Evolutionary conservation across 2,113 vertebrate genomes (phyloP).

Genomic region (Eurystomus gularis): DNA sequence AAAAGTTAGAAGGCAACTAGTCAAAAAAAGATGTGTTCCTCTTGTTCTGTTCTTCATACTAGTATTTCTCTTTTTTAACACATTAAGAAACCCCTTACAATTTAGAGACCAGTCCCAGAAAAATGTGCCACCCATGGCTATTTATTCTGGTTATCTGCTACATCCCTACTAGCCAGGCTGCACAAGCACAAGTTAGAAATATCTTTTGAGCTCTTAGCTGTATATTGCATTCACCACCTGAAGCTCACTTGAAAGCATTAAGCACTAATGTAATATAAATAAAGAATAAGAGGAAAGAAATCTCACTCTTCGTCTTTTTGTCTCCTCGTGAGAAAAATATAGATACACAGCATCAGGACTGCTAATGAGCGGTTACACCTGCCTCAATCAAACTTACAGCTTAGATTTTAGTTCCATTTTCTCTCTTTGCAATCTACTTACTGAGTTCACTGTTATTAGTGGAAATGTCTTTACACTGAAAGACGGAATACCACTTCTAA

Average conservation of each 20-base stretch:
- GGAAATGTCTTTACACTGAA: not conserved
- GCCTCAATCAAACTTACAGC: not conserved
- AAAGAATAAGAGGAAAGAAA: not conserved
- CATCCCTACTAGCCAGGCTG: not conserved
- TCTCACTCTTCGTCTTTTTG: not conserved
- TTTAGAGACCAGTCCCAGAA: not conserved
- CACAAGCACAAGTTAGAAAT: not conserved
- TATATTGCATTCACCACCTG: not conserved
- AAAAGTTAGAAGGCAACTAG: not conserved
- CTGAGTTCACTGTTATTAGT: not conserved
- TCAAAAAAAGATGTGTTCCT: not conserved
- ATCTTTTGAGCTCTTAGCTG: not conserved
- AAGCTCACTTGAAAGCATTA: not conserved
- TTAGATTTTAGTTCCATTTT: not conserved
- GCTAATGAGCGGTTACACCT: not conserved
- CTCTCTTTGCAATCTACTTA: not conserved
- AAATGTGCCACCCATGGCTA: fast-evolving
- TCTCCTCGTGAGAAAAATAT: not conserved
- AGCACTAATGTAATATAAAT: not conserved
- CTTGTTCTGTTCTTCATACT: not conserved
- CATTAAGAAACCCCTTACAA: not conserved
- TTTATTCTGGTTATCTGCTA: not conserved
- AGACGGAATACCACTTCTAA: not conserved
- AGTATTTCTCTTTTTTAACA: not conserved
- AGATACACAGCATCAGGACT: not conserved